phyloP scores from a whole-genome alignment of 2,113 vertebrate species.

The Mugil cephalus region DNA sequence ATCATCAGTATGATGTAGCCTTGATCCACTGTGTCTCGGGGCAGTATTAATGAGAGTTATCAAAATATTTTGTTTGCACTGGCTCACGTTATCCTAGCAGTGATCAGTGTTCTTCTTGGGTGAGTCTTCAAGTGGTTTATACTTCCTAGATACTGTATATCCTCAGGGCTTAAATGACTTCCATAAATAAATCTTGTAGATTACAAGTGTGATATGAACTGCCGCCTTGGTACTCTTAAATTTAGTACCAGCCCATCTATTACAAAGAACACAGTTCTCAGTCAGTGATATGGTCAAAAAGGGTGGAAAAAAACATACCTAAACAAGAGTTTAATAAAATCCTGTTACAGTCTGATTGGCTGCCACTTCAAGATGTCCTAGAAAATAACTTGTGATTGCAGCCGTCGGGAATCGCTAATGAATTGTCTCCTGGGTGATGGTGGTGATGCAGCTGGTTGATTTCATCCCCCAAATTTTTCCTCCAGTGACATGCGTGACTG shows the following conservation, averaged over 20 bases:
- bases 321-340: slow-evolving; percentile 4
- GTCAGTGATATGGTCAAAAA: background rate
- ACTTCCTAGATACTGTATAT: background rate
- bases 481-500: background rate
- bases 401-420: slow-evolving; percentile 7
- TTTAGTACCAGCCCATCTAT: background rate
- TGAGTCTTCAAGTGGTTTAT: background rate
- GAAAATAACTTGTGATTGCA: slow-evolving; percentile 5
- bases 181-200: background rate
- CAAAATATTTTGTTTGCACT: no score
- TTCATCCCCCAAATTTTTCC: background rate
- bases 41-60: no score
- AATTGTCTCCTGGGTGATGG: slow-evolving; percentile 8
- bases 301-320: background rate
- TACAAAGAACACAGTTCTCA: background rate
- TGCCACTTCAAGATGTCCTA: slow-evolving; percentile 7
- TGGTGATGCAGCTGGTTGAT: background rate
- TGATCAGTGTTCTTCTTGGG: no score
- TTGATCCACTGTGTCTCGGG: no score
- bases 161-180: background rate
- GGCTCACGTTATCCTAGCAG: no score
- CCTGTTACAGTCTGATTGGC: slow-evolving; percentile 5
- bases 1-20: no score
- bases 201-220: background rate
- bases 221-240: slow-evolving; percentile 4